phyloP scores from a whole-genome alignment of 2,797 vertebrate genomes.

The Acrossocheilus fasciatus region DNA sequence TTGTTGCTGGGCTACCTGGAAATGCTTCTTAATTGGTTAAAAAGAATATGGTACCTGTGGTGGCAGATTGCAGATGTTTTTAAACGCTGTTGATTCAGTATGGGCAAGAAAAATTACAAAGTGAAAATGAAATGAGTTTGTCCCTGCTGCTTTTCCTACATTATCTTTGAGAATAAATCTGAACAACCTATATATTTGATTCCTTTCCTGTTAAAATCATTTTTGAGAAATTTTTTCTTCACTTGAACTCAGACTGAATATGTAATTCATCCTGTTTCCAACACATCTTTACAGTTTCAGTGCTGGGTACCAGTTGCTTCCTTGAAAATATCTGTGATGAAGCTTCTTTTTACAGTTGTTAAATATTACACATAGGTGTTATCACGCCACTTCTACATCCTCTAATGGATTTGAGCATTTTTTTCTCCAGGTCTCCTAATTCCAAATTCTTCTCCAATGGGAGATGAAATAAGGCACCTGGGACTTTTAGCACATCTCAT shows the following conservation, averaged over 20 bases:
- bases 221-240: not conserved
- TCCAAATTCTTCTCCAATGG: conserved; percentile 57
- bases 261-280: not conserved
- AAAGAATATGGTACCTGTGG: conserved; percentile 74
- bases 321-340: conserved; percentile 25
- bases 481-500: conserved; percentile 66
- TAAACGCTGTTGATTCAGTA: conserved; percentile 57
- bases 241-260: not conserved
- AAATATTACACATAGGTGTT: conserved; percentile 26
- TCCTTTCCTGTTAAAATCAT: not conserved
- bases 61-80: conserved; percentile 73
- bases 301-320: not conserved
- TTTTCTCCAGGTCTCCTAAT: not conserved
- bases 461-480: conserved; percentile 60
- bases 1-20: conserved; percentile 75
- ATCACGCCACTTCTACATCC: conserved; percentile 24
- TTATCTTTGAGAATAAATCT: not conserved
- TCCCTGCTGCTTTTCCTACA: not conserved
- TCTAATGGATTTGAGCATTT: conserved; percentile 38
- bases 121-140: not conserved
- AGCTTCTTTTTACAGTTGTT: conserved; percentile 24
- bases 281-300: not conserved
- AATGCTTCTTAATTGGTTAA: conserved; percentile 79
- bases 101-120: conserved; percentile 38
- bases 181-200: not conserved